phyloP scores from a whole-genome alignment of 2,113 vertebrate species.

The Sebastes fasciatus region DNA sequence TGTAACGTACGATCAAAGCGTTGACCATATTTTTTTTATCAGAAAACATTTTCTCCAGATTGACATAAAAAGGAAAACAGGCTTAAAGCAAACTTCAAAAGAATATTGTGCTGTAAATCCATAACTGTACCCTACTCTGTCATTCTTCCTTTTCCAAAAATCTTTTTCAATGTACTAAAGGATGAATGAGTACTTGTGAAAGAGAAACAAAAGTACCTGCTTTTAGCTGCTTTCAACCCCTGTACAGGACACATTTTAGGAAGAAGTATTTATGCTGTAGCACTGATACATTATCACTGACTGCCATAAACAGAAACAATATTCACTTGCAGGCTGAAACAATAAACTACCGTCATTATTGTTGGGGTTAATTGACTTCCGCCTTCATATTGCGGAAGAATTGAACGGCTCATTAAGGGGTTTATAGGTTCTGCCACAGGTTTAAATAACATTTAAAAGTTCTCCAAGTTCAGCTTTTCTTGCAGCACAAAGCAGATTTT shows the following conservation, averaged over 20 bases:
- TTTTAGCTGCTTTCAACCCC: not conserved
- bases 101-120: no score
- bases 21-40: no score
- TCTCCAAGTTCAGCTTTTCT: conserved; percentile 22
- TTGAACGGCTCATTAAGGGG: conserved; percentile 26
- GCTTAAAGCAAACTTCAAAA: no score
- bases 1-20: no score
- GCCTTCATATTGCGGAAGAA: not conserved
- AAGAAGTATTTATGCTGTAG: not conserved
- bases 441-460: conserved; percentile 27
- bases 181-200: not conserved
- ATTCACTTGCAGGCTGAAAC: conserved; percentile 33
- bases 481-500: conserved; percentile 19
- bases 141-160: no score
- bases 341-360: conserved; percentile 31
- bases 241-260: not conserved
- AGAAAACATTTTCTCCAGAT: no score
- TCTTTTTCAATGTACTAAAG: not conserved
- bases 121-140: no score
- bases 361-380: conserved; percentile 50
- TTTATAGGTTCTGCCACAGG: conserved; percentile 14
- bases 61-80: no score
- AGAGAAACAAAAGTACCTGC: not conserved
- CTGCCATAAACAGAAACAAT: conserved; percentile 33
- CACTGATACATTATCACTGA: conserved; percentile 31